Evolutionary conservation across 2,113 vertebrate genomes (phyloP).

Genomic region (Nettapus auritus): DNA sequence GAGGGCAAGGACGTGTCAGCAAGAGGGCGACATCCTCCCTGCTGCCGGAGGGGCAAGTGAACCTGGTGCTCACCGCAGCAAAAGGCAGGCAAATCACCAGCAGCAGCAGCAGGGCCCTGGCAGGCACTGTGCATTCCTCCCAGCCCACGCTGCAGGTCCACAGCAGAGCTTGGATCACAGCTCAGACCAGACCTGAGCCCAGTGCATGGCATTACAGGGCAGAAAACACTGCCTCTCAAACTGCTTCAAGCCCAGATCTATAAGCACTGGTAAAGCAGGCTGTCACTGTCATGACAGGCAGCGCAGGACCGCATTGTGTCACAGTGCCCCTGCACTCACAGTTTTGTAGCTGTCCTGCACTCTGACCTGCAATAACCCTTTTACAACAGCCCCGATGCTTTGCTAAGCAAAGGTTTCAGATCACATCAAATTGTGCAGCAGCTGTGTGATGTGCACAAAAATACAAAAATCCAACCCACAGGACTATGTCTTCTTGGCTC

Average conservation of each 20-base stretch:
- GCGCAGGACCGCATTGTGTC: not conserved
- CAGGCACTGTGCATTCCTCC: no score
- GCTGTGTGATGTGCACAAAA: not conserved
- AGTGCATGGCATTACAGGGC: not conserved
- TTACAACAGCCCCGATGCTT: not conserved
- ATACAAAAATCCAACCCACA: no score
- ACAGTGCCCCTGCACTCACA: no score
- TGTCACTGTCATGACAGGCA: not conserved
- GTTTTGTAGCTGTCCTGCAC: not conserved
- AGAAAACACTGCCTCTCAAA: not conserved
- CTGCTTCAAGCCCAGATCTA: no score
- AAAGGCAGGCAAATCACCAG: no score
- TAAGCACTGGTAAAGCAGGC: no score
- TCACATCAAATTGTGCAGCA: not conserved
- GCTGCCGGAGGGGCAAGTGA: not conserved
- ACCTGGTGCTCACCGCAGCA: no score
- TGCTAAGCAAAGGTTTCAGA: not conserved
- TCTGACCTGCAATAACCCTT: not conserved
- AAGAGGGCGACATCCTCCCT: not conserved
- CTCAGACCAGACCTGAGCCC: not conserved
- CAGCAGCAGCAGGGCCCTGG: no score
- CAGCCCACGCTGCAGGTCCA: no score
- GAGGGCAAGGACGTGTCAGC: not conserved
- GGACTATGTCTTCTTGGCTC: not conserved
- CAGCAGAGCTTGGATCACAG: not conserved